A percentile compares a stretch with the other conserved stretches of the same genome.
These are phyloP conservation scores for Motacilla alba DNA, from an alignment of 2,113 vertebrate species.

Conservation along the genomic window DNA sequence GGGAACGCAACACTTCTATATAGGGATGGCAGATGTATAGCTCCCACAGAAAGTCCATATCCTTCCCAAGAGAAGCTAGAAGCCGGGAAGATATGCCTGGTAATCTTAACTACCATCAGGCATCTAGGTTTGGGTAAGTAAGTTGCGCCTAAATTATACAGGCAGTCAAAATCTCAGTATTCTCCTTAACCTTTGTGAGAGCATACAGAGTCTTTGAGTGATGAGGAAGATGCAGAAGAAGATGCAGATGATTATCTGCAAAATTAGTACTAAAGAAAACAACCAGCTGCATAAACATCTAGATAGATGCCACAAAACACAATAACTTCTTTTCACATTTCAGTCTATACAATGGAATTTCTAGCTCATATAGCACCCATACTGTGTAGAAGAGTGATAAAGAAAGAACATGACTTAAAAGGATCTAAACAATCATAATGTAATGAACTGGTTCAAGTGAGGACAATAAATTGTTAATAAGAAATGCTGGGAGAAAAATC, in stretches of 20 bases:
- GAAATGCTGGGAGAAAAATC: background rate
- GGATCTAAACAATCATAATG: background rate
- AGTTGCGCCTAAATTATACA: background rate
- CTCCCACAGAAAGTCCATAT: background rate
- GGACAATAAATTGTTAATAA: background rate
- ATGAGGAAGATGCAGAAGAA: background rate
- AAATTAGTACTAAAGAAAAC: background rate
- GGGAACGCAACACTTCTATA: background rate
- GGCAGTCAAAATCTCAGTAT: background rate
- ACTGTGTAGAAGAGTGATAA: background rate
- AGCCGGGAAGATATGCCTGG: background rate
- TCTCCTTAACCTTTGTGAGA: background rate
- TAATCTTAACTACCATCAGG: background rate
- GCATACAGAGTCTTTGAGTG: background rate
- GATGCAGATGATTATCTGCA: background rate
- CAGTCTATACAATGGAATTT: background rate
- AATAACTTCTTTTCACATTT: background rate
- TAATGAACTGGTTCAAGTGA: background rate
- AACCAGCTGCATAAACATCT: background rate
- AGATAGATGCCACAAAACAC: background rate
- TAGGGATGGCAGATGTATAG: background rate
- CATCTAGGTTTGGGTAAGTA: background rate
- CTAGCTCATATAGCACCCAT: background rate
- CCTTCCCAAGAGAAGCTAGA: background rate
- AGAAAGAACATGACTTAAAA: background rate